phyloP scores from a whole-genome alignment of 2,113 vertebrate genomes.

The Leucopsar rothschildi region DNA sequence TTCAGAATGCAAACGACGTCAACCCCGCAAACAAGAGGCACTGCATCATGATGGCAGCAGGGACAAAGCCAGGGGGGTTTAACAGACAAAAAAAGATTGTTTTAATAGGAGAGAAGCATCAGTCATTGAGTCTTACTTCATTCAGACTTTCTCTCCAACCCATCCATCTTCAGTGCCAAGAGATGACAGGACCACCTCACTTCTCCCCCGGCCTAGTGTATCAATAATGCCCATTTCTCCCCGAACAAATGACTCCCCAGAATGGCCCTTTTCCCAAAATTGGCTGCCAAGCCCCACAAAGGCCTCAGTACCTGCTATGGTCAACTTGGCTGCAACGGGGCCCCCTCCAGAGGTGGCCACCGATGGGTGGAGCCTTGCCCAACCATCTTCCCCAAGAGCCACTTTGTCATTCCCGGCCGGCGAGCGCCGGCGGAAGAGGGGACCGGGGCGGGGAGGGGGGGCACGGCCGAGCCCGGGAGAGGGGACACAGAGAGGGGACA shows the following conservation, averaged over 20 bases:
- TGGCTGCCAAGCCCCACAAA: slow-evolving; percentile 38
- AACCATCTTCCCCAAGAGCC: slow-evolving; percentile 38
- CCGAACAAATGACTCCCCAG: slow-evolving; percentile 55
- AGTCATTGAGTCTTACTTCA: slow-evolving; percentile 94
- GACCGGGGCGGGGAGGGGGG: not conserved
- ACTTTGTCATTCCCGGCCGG: slow-evolving; percentile 51
- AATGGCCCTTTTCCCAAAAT: slow-evolving; percentile 34
- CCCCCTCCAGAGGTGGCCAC: slow-evolving; percentile 29
- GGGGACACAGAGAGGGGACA: not conserved
- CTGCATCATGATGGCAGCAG: slow-evolving; percentile 98
- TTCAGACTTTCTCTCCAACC: slow-evolving; percentile 90
- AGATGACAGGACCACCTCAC: slow-evolving; percentile 82
- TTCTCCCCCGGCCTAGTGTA: not conserved
- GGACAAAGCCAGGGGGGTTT: slow-evolving; percentile 92
- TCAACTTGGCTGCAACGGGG: not conserved
- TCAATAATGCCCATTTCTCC: slow-evolving; percentile 64
- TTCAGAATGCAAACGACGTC: slow-evolving; percentile 76
- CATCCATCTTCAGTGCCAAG: slow-evolving; percentile 93
- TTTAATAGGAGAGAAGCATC: slow-evolving; percentile 92
- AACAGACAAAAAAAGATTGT: slow-evolving; percentile 82
- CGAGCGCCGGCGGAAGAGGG: not conserved
- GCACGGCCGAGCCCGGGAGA: not conserved
- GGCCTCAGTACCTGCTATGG: not conserved
- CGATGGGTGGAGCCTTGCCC: slow-evolving; percentile 34
- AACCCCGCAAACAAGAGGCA: slow-evolving; percentile 87